A percentile compares a stretch with the other conserved stretches of the same genome.
phyloP scores from a whole-genome alignment of 2,113 vertebrate species.

The Tonatia bakeri region DNA sequence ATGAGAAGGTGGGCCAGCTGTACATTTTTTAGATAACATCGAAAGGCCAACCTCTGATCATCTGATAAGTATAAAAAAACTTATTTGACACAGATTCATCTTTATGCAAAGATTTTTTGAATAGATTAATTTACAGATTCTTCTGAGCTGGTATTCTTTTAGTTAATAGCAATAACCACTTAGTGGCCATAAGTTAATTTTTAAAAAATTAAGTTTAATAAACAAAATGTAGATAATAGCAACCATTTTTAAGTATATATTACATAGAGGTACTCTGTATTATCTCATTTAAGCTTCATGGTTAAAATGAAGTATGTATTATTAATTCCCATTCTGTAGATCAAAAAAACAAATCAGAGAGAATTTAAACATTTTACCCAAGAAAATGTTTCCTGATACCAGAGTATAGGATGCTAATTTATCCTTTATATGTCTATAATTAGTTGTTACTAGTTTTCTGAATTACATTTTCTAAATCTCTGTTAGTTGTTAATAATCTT shows the following conservation, averaged over 20 bases:
- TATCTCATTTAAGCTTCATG: not conserved
- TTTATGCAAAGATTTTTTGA: not conserved
- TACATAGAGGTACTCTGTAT: not conserved
- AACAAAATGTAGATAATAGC: not conserved
- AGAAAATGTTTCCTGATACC: not conserved
- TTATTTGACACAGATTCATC: not conserved
- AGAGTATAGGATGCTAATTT: not conserved
- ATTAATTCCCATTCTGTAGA: not conserved
- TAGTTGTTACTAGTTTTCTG: not conserved
- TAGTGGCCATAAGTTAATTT: not conserved
- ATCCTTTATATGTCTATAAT: not conserved
- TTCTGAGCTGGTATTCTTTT: constrained; percentile 6
- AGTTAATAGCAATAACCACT: not conserved
- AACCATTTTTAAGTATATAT: not conserved
- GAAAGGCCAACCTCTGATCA: not conserved
- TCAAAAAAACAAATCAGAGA: not conserved
- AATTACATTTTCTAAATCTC: constrained; percentile 9
- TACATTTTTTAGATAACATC: not conserved
- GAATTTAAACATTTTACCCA: constrained; percentile 23
- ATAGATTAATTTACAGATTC: not conserved
- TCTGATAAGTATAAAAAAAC: not conserved
- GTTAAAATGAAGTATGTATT: constrained; percentile 6
- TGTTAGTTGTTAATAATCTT: not conserved
- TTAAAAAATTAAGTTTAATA: constrained; percentile 9
- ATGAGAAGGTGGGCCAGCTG: not conserved